Percentiles rank a stretch among this genome's conserved stretches.
phyloP scores from a whole-genome alignment of 2,113 vertebrate genomes.

The Pituophis catenifer region DNA sequence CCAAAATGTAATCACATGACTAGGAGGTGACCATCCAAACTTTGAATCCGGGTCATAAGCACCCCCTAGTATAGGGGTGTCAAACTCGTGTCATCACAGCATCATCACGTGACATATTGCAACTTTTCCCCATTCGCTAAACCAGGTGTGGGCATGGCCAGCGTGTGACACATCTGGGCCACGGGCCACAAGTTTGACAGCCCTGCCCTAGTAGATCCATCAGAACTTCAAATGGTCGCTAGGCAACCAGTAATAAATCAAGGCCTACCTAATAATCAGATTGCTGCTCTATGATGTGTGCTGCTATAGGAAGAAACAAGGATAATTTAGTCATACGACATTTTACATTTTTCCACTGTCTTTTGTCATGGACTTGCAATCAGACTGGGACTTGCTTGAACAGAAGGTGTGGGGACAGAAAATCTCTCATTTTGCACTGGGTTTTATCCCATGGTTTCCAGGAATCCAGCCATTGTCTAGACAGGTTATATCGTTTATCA shows the following conservation, averaged over 20 bases:
- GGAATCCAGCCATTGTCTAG: neutral
- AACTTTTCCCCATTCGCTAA: too few relatives aligned
- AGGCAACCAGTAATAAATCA: neutral
- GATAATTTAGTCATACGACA: neutral
- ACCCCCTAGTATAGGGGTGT: neutral
- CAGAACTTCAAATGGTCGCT: neutral
- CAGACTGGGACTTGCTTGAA: neutral
- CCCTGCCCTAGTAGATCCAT: neutral
- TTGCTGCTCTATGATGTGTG: neutral
- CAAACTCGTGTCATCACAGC: too few relatives aligned
- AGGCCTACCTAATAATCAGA: neutral
- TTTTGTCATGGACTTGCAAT: neutral
- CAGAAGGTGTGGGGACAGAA: neutral
- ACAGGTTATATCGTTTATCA: neutral
- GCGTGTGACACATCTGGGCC: too few relatives aligned
- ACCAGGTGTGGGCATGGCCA: too few relatives aligned
- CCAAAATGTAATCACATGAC: neutral
- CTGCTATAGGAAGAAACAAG: neutral
- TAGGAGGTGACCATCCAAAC: neutral
- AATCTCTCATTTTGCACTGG: neutral
- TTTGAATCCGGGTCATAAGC: neutral
- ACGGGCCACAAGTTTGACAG: too few relatives aligned
- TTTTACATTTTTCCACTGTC: neutral
- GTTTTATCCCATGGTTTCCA: neutral
- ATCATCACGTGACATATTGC: too few relatives aligned